Evolutionary conservation across 2,797 vertebrate species (phyloP), one percentile per base, ranked within the genome.

Genomic region (Karalla daura): DNA sequence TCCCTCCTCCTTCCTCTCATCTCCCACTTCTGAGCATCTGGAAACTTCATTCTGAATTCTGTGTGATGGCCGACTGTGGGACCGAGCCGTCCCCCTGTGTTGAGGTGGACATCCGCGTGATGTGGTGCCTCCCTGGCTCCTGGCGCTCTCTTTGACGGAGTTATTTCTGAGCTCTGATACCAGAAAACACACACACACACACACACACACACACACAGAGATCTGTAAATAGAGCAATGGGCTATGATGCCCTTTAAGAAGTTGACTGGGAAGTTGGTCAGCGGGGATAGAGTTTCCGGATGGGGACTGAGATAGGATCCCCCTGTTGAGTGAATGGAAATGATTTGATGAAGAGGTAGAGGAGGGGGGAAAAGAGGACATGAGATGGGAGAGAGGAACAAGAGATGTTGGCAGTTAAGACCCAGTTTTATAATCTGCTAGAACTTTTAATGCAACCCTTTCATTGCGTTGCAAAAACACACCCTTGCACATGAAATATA

Each of bases 81-180:
- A 69, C 58, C n/a, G n/a, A n/a, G n/a, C n/a, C 15, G 39, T 59
- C 49, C 37, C 56, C 70, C 13, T 3, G 47, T 17, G 45, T 35
- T 6, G 59, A 76, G 66, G 55, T 58, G 73, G 66, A 85, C 40
- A 74, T 83, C 72, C 49, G 40, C 27, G 53, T 63, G 69, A 80
- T 68, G 51, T 71, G 83, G 84, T 86, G 78, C 80, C 83, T 81
- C 25, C 56, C 30, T 78, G 84, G 70, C 76, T 83, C 49, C 80
- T 74, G 70, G 53, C 66, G 5, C 67, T 46, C 28, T 64, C 51
- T 84, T 59, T 80, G 78, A 86, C 47, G 4, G 47, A 41, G 55
- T 65, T 86, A 88, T 88, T 89, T 89, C 47, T 58, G 80, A 86
- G 27, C 67, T 32, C 60, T 54, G 61, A 85, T 66, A 73, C 55